Evolutionary conservation across 2,888 invertebrate genomes (phyloP).

Genomic region (Glyphotaelius pellucidus): DNA sequence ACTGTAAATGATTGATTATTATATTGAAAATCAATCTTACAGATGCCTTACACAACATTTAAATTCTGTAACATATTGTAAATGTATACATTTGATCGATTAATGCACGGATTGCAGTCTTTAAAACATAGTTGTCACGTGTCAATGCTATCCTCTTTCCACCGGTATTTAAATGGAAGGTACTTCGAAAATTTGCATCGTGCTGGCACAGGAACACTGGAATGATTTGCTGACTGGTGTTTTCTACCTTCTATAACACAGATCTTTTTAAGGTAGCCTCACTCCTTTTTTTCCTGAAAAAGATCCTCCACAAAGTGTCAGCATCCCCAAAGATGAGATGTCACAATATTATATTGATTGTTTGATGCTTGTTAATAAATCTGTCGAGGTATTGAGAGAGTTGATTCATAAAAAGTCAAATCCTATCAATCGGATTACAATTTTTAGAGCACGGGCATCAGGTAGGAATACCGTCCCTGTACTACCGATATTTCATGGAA

Average conservation of each 20-base stretch:
- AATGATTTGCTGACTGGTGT: not conserved
- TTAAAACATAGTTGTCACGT: not conserved
- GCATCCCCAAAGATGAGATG: not conserved
- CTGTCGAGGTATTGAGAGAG: not conserved
- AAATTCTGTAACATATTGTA: not conserved
- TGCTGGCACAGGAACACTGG: too few relatives aligned
- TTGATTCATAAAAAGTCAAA: not conserved
- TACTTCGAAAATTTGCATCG: not conserved
- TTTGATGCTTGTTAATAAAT: not conserved
- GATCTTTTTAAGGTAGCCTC: not conserved
- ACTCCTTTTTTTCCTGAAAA: not conserved
- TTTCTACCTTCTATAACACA: not conserved
- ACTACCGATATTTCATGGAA: too few relatives aligned
- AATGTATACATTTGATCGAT: not conserved
- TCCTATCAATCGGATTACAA: too few relatives aligned
- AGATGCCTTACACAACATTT: not conserved
- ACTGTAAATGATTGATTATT: not conserved
- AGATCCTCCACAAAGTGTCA: not conserved
- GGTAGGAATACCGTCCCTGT: too few relatives aligned
- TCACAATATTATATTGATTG: not conserved
- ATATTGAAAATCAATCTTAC: not conserved
- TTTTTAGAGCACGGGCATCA: too few relatives aligned
- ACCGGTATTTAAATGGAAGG: not conserved
- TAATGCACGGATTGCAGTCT: not conserved
- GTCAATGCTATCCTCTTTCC: not conserved